Evolutionary conservation across 2,888 invertebrate genomes (phyloP), one percentile per base, ranked within the genome.

Genomic region (Thereva nobilitata): DNA sequence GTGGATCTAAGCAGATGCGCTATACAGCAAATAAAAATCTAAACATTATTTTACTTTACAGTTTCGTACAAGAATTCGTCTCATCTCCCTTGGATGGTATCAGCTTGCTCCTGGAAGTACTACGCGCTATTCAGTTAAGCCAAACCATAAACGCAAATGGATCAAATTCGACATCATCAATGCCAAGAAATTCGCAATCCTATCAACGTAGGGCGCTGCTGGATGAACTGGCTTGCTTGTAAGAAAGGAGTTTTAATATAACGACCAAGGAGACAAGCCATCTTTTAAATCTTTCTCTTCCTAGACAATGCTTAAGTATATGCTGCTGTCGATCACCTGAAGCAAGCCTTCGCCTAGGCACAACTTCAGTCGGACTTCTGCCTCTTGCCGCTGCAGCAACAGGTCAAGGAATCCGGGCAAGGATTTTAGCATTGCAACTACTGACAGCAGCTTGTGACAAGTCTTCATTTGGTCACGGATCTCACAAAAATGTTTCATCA

Each of bases 11-110:
- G n/a, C n/a, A n/a, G n/a, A n/a, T n/a, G n/a, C n/a, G n/a, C n/a
- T n/a, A n/a, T n/a, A n/a, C n/a, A n/a, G n/a, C n/a, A n/a, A n/a
- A n/a, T n/a, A n/a, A n/a, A n/a, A n/a, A n/a, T n/a, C n/a, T n/a
- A n/a, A n/a, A n/a, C n/a, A n/a, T n/a, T n/a, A n/a, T n/a, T 40
- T 8, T 38, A 10, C 6, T 37, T 37, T 37, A 47, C 83, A 96
- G 95, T 80, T 97, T 96, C 79, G 90, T 96, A 6, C 93, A 94
- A 81, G 96, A 96, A 80, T 95, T 96, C 79, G 87, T 93, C 0
- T 88, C 91, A 63, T 89, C 93, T 66, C 93, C 94, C 12, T 86
- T 93, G 75, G 94, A 95, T 81, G 96, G 96, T 6, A 89, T 95
- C 2, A 87, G 89, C 4, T 82, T 94, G 53, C 84, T 96, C 7